These are phyloP conservation scores for Onthophagus taurus DNA, from an alignment of 1,140 invertebrate species.

Conservation along the genomic window DNA sequence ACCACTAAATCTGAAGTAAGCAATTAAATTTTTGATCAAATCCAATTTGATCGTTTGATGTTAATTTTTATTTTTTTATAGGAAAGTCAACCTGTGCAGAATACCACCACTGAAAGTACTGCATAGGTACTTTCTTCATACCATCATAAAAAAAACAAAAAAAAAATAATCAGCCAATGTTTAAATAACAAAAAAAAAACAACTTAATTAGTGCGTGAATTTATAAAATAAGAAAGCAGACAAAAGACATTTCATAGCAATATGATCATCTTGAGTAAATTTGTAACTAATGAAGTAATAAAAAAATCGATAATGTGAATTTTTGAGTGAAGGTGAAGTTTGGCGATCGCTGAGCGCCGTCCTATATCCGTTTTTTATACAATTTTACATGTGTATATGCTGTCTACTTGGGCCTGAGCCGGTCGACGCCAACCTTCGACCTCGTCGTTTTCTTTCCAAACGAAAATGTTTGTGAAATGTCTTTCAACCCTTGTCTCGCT, in stretches of 20 bases:
- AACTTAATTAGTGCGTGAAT: slow-evolving; percentile 36
- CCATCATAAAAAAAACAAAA: no score
- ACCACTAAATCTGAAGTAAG: slow-evolving; percentile 15
- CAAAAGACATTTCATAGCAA: slow-evolving; percentile 36
- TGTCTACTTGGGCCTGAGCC: no score
- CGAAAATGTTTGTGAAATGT: slow-evolving; percentile 35
- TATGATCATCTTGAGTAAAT: no score
- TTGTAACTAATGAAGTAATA: slow-evolving; percentile 12
- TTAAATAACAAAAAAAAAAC: slow-evolving; percentile 27
- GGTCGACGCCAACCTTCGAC: no score
- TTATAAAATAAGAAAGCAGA: slow-evolving; percentile 31
- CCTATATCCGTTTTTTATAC: no score
- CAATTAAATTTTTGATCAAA: background rate
- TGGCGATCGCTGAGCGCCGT: no score
- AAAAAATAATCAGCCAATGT: slow-evolving; percentile 31
- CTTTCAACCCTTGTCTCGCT: slow-evolving; percentile 38
- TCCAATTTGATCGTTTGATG: no score
- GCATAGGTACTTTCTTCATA: slow-evolving; percentile 39
- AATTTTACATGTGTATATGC: no score
- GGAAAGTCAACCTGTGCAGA: slow-evolving; percentile 46
- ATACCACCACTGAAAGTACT: slow-evolving; percentile 46
- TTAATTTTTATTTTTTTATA: slow-evolving; percentile 28
- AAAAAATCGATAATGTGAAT: no score
- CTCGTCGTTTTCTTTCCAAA: no score
- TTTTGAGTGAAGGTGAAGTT: no score